phyloP scores from a whole-genome alignment of 2,888 invertebrate species.

The Willowsia nigromaculata region DNA sequence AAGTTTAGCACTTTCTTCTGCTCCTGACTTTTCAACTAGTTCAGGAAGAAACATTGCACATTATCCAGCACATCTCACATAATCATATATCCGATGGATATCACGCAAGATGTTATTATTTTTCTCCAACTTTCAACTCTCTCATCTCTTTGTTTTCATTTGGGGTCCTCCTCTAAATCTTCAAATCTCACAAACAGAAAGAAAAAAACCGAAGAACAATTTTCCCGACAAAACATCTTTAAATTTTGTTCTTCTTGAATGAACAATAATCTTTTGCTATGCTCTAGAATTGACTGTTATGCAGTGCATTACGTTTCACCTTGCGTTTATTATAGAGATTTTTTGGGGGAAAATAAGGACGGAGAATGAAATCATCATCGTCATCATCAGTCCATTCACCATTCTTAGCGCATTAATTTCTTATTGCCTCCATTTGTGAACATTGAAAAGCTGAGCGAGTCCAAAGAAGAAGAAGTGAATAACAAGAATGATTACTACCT shows the following conservation, averaged over 20 bases:
- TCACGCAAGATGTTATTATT: not conserved
- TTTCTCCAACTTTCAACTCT: not conserved
- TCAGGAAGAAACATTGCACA: conserved; percentile 43
- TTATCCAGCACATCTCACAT: not conserved
- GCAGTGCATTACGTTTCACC: not conserved
- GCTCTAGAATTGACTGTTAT: not conserved
- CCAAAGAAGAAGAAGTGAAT: conserved; percentile 39
- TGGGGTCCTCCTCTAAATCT: conserved; percentile 41
- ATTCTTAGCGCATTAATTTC: conserved; percentile 29
- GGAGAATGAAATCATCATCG: not conserved
- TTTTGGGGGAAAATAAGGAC: not conserved
- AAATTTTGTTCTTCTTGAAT: not conserved
- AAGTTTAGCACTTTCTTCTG: conserved; percentile 21
- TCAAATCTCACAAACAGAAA: conserved; percentile 30
- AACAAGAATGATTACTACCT: not conserved
- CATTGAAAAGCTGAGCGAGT: not conserved
- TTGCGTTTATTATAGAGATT: not conserved
- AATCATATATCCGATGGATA: not conserved
- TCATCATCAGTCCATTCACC: not conserved
- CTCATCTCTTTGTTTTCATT: not conserved
- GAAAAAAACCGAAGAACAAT: not conserved
- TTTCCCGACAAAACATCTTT: not conserved
- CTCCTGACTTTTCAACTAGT: conserved; percentile 35
- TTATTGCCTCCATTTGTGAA: not conserved
- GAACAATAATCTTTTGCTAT: not conserved